Base-by-base conservation (phyloP, 2,888 invertebrate genomes). In the Deilephila elpenor region DNA sequence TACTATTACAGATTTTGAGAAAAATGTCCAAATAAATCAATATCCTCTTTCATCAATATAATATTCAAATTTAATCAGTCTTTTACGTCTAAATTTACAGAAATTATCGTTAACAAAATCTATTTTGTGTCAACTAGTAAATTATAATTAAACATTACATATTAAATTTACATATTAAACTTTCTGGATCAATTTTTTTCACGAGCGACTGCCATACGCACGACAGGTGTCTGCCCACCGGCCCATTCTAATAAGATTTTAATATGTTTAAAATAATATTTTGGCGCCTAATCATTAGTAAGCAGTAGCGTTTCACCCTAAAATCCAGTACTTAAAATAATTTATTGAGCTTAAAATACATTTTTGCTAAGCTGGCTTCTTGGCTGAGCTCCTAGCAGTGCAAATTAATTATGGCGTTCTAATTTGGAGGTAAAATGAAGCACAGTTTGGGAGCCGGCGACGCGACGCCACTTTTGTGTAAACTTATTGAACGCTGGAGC, bases 361-460 rank as follows among this genome's bases (percentile, higher is more conserved):
- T n/a, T 53, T 20, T 73, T 71, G 67, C 74, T 72, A n/a, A 75
- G 64, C 67, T 51, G 59, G 59, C 51, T 71, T 29, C 20, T 64
- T 53, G 74, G 73, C 51, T 73, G n/a, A n/a, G 72, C 61, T 75
- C 71, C 77, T 72, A 74, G 44, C 73, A 76, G 74, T 70, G 72
- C 71, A 79, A 75, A 77, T 75, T 74, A 76, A 78, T 78, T 74
- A 74, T 56, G 44, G 74, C 64, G 51, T 75, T 29, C 62, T 71
- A 51, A 74, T 72, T 72, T 60, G 51, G 75, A 76, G 59, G 59
- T 51, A 70, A 53, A 59, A 60, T 76, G 74, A 78, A 78, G 72
- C 74, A 70, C 73, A 70, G 53, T 72, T 71, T 75, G 59, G 64
- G 71, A 25, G 34, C 71, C 59, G 51, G 51, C 44, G 51, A 51